These are phyloP conservation scores for Cladopsammia gracilis DNA, from an alignment of 64 coral and sea anemone genomes.

Conservation along the genomic window DNA sequence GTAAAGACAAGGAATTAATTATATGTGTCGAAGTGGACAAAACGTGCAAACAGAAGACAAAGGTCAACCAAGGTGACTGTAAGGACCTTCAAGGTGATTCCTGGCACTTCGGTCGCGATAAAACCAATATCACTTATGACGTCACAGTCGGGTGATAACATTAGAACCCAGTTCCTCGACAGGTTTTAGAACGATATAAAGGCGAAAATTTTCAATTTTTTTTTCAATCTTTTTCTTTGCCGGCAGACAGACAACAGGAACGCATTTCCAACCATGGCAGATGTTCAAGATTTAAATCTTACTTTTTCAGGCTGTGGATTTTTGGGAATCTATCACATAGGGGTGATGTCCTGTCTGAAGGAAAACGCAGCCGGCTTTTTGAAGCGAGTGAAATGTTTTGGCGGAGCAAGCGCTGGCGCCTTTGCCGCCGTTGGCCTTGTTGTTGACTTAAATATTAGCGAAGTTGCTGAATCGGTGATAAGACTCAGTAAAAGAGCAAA, in stretches of 20 bases:
- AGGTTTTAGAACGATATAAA: neutral
- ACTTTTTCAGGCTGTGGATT: slow-evolving; percentile 99
- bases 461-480: slow-evolving; percentile 85
- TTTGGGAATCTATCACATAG: slow-evolving; percentile 97
- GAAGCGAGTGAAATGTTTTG: slow-evolving; percentile 86
- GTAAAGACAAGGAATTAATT: no score
- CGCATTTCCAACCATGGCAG: slow-evolving; percentile 36
- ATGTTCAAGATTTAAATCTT: slow-evolving; percentile 77
- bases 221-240: neutral
- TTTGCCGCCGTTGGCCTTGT: slow-evolving; percentile 87
- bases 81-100: no score
- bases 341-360: slow-evolving; percentile 92
- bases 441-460: slow-evolving; percentile 73
- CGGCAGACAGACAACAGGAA: neutral
- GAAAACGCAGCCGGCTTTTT: slow-evolving; percentile 90
- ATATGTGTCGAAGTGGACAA: no score
- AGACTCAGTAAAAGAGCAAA: slow-evolving; percentile 89
- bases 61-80: neutral
- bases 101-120: no score
- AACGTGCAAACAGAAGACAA: neutral
- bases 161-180: neutral
- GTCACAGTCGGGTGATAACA: neutral
- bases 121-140: neutral
- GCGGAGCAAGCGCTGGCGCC: slow-evolving; percentile 96
- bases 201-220: neutral